Evolutionary conservation across 2,113 vertebrate genomes (phyloP), one percentile per base, ranked within the genome.

Genomic region (Salvelinus namaycush): DNA sequence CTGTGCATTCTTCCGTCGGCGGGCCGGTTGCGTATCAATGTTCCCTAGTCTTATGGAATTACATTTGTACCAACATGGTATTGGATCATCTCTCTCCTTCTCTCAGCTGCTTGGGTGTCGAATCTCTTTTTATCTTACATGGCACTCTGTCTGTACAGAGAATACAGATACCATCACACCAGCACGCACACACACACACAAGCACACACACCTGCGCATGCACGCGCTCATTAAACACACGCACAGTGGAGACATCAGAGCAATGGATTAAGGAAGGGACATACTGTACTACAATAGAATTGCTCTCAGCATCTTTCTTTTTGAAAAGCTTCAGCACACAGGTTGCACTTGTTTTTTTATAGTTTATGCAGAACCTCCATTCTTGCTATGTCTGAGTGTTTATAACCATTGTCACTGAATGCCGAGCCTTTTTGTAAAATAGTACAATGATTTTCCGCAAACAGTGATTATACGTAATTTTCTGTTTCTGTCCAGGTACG

Each of bases 401-500:
- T 54, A 54, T 54, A 54, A 54, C 16, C 39, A 44, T 44, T 44
- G 9, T 9, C 2, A 5, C 0, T 54, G 51, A 4, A 16, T 4
- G 12, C 16, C 0, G 16, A 18, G 51, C 14, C 14, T 54, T 18
- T 54, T 54, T 54, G 51, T 54, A 54, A 54, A 54, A 54, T 54
- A 7, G 16, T 54, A 16, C 16, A 14, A 54, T 54, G 12, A 18
- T 54, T 18, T 18, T 18, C 12, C 14, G 13, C 51, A 44, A 44
- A 44, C 39, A 44, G 39, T 3, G 39, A 44, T 44, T 27, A 12
- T 67, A 26, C 14, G 13, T 13, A 22, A 13, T 29, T 22, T 31
- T 12, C 65, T 70, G 34, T 70, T n/a, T 91, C 73, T 81, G 72
- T 34, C n/a, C 87, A 99, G 97, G 91, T 98, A 98, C 18, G 97